A percentile compares a stretch with the other conserved stretches of the same genome.
Evolutionary conservation across 2,113 vertebrate genomes (phyloP).

Genomic region (Austrofundulus limnaeus): DNA sequence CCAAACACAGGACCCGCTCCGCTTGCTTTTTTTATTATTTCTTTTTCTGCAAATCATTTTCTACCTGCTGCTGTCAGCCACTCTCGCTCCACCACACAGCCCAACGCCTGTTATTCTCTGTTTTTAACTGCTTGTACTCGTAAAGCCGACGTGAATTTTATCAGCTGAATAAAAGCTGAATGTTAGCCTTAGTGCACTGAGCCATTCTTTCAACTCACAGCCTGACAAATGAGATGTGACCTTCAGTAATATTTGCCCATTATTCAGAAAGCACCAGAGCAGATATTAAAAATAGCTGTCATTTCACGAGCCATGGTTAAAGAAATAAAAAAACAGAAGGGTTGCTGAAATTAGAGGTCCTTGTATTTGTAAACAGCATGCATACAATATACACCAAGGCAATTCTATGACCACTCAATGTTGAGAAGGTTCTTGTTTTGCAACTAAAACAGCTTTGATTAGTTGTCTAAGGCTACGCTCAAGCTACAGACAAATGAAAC

Average conservation of each 20-base stretch:
- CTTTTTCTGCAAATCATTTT: constrained; percentile 33
- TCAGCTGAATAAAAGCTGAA: constrained; percentile 70
- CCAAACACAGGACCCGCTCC: constrained; percentile 35
- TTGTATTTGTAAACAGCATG: constrained; percentile 64
- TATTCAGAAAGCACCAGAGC: constrained; percentile 78
- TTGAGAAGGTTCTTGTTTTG: background rate
- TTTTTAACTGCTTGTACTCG: constrained; percentile 67
- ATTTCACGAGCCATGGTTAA: constrained; percentile 61
- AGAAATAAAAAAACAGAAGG: constrained; percentile 18
- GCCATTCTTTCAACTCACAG: constrained; percentile 71
- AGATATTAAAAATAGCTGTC: constrained; percentile 82
- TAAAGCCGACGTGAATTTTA: constrained; percentile 68
- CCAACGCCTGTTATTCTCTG: constrained; percentile 57
- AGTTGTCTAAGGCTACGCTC: too few relatives aligned
- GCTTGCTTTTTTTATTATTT: constrained; percentile 30
- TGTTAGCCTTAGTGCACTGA: constrained; percentile 66
- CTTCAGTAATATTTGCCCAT: constrained; percentile 79
- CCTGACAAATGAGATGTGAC: constrained; percentile 81
- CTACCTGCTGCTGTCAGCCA: constrained; percentile 29
- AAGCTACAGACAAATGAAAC: too few relatives aligned
- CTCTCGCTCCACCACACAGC: constrained; percentile 27
- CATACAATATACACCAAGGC: background rate
- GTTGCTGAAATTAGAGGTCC: constrained; percentile 24
- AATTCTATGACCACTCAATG: background rate
- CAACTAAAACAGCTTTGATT: background rate